A percentile compares a stretch with the other conserved stretches of the same genome.
phyloP scores from a whole-genome alignment of 2,113 vertebrate species.

The Phaethornis superciliosus region DNA sequence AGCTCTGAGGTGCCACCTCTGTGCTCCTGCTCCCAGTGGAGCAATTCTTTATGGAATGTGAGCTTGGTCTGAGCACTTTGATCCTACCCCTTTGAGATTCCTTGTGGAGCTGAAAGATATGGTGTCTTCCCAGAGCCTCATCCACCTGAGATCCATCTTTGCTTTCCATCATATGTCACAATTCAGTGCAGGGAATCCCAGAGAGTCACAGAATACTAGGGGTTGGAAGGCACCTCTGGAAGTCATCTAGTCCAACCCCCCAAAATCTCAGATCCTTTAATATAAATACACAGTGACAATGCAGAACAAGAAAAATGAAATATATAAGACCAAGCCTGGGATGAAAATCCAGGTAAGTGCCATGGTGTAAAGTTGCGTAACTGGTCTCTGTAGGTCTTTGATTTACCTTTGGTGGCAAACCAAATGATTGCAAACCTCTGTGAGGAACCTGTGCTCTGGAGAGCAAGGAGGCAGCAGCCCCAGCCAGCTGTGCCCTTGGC shows the following conservation, averaged over 20 bases:
- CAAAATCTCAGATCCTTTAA: neutral
- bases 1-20: neutral
- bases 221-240: too few relatives aligned
- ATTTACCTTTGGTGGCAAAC: neutral
- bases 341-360: neutral
- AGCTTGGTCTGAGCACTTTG: neutral
- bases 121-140: neutral
- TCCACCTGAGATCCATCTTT: neutral
- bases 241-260: too few relatives aligned
- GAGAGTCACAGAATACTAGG: too few relatives aligned
- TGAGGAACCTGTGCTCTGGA: neutral
- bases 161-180: rapidly evolving
- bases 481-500: neutral
- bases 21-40: neutral
- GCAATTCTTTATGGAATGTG: rapidly evolving
- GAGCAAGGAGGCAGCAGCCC: neutral
- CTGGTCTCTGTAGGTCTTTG: neutral
- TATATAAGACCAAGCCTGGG: neutral
- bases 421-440: neutral
- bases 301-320: neutral
- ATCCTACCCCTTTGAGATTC: neutral
- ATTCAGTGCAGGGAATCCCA: neutral
- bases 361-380: neutral
- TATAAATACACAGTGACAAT: neutral
- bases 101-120: neutral